A percentile compares a stretch with the other conserved stretches of the same genome.
phyloP scores from a whole-genome alignment of 2,888 invertebrate genomes.

The Stramonita haemastoma region DNA sequence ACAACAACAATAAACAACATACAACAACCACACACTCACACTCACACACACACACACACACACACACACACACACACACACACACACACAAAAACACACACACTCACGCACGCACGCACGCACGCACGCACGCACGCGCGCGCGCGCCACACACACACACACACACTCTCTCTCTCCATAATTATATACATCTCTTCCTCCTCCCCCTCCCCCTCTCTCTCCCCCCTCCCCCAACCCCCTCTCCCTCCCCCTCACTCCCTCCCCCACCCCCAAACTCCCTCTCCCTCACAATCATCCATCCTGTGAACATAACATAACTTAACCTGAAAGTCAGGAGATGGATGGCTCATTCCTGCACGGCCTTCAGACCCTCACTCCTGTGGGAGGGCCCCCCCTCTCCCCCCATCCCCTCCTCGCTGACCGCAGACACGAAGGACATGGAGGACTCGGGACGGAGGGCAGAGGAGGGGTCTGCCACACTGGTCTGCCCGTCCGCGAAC shows the following conservation, averaged over 20 bases:
- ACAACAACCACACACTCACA: no score
- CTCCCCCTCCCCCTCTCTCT: not conserved
- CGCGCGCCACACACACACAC: not conserved
- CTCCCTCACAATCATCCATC: no score
- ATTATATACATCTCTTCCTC: not conserved
- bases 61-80: not conserved
- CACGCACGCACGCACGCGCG: not conserved
- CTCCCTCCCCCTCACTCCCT: not conserved
- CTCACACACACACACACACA: no score
- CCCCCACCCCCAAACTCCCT: no score
- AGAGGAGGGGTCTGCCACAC: not conserved
- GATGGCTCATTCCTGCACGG: no score
- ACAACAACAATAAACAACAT: no score
- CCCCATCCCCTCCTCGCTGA: conserved; percentile 2
- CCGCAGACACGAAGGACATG: conserved; percentile 24
- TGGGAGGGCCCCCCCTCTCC: not conserved
- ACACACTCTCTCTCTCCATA: not conserved
- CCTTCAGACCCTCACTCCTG: not conserved
- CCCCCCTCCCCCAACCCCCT: not conserved
- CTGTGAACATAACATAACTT: no score
- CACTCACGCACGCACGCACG: not conserved
- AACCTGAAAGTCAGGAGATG: no score
- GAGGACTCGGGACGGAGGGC: conserved; percentile 26
- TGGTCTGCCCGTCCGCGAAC: conserved; percentile 41
- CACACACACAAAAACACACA: no score